These are phyloP conservation scores for Coremacera marginata DNA, from an alignment of 2,888 invertebrate species.

Conservation along the genomic window DNA sequence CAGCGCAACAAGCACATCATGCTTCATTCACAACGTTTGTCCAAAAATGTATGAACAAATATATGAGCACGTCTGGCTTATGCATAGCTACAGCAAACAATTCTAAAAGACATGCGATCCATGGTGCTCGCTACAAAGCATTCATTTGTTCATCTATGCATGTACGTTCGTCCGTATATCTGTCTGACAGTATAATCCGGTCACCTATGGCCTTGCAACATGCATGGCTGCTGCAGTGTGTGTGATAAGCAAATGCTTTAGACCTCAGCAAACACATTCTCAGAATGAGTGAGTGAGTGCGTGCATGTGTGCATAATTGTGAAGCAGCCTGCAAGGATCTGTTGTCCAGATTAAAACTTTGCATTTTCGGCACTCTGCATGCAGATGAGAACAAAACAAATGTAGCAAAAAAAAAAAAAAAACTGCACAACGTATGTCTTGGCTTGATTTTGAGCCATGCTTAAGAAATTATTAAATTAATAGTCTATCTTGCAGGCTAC, in stretches of 20 bases:
- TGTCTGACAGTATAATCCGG: not conserved
- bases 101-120: not conserved
- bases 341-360: not conserved
- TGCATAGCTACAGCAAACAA: not conserved
- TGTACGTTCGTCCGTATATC: not conserved
- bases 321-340: constrained; percentile 15
- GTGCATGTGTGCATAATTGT: constrained; percentile 12
- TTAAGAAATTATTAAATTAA: constrained; percentile 27
- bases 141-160: too few species aligned
- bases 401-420: not conserved
- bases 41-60: too few species aligned
- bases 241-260: constrained; percentile 13
- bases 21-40: too few species aligned
- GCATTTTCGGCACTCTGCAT: not conserved
- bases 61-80: too few species aligned
- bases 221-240: constrained; percentile 3
- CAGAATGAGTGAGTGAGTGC: not conserved
- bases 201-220: not conserved
- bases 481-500: constrained; percentile 9
- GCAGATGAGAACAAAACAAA: not conserved
- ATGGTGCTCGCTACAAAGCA: too few species aligned
- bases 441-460: not conserved
- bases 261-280: constrained; percentile 13
- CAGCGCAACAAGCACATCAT: too few species aligned
- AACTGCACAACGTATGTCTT: not conserved